These are phyloP conservation scores for Bergia puertoricense DNA, from an alignment of 92 coral and sea anemone genomes.

Conservation along the genomic window DNA sequence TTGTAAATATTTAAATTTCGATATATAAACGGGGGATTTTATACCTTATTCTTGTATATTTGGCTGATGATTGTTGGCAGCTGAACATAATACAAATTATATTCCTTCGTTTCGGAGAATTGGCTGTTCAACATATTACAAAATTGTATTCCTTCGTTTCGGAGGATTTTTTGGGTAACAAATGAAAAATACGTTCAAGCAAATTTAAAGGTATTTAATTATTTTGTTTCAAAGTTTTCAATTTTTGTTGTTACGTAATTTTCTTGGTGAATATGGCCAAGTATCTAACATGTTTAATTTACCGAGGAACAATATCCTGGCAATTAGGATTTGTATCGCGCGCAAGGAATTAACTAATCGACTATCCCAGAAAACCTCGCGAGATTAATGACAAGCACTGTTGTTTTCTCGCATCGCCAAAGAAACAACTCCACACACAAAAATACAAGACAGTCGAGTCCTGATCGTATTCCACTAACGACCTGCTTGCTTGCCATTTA, in stretches of 20 bases:
- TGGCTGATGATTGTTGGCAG: constrained; percentile 14
- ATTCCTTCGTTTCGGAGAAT: constrained; percentile 28
- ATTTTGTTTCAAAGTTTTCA: background rate
- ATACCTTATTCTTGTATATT: constrained; percentile 31
- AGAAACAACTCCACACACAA: too few relatives aligned
- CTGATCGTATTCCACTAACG: too few relatives aligned
- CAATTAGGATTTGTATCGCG: too few relatives aligned
- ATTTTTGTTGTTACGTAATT: background rate
- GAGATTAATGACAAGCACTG: too few relatives aligned
- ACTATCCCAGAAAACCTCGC: too few relatives aligned
- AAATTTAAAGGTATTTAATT: constrained; percentile 1
- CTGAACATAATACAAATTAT: constrained; percentile 1
- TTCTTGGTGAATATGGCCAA: background rate
- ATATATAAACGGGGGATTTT: constrained; percentile 10
- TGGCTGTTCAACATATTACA: background rate
- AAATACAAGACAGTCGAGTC: too few relatives aligned
- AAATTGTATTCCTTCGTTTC: constrained; percentile 19
- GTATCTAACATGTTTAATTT: too few relatives aligned
- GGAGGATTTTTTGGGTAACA: constrained; percentile 11
- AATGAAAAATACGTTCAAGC: background rate
- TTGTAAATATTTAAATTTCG: constrained; percentile 10
- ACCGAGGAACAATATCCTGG: background rate
- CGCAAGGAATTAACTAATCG: too few relatives aligned
- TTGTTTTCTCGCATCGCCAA: too few relatives aligned
- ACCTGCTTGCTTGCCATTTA: too few relatives aligned